Evolutionary conservation across 2,113 vertebrate species (phyloP).

Genomic region (Struthidea cinerea): DNA sequence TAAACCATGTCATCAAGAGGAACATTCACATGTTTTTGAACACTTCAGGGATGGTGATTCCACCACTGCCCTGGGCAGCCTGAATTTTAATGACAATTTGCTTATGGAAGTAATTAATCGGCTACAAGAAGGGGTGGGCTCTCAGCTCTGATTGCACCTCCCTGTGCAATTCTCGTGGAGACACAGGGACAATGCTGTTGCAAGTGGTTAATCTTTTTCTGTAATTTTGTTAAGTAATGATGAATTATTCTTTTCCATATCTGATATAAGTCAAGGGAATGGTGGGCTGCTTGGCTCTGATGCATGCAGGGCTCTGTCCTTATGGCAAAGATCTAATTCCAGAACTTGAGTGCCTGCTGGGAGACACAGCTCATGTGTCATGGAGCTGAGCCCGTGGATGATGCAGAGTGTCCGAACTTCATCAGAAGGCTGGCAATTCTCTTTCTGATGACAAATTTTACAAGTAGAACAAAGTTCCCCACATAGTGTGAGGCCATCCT

Average conservation of each 20-base stretch:
- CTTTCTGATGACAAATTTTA: neutral
- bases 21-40: neutral
- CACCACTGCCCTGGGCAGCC: neutral
- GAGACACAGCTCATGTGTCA: neutral
- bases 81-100: neutral
- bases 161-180: neutral
- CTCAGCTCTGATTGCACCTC: neutral
- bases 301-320: neutral
- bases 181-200: neutral
- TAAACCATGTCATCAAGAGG: neutral
- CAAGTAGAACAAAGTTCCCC: neutral
- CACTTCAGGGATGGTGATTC: neutral
- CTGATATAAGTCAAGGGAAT: neutral
- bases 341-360: neutral
- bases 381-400: fast-evolving
- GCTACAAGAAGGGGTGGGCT: neutral
- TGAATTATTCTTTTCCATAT: neutral
- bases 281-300: neutral
- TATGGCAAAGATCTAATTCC: neutral
- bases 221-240: neutral
- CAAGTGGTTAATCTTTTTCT: neutral
- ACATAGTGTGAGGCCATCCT: fast-evolving
- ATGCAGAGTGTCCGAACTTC: neutral
- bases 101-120: neutral
- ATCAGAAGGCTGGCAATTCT: too few species aligned